Evolutionary conservation across 2,113 vertebrate genomes (phyloP), one percentile per base, ranked within the genome.

Genomic region (Labrus mixtus): DNA sequence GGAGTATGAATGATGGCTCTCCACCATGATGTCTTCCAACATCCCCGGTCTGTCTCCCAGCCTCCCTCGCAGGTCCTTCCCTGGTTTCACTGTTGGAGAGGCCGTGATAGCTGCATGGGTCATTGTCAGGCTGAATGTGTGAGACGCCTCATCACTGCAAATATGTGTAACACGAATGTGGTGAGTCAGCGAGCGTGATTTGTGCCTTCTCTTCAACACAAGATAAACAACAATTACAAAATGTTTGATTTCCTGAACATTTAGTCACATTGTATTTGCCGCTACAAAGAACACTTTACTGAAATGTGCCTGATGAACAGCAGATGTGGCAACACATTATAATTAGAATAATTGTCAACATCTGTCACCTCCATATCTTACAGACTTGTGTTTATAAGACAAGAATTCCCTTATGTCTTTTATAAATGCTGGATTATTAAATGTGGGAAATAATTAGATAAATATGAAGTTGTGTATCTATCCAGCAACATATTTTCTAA

Each of bases 1-100:
- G 68, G 73, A 54, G 15, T 50, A 68, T 19, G 69, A 59, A 78
- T 79, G 76, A 83, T 84, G 25, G 36, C 67, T 55, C 65, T 48
- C 37, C 70, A 58, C 19, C 46, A 61, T 78, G 81, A 81, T 79
- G 55, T 66, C 57, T 54, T 82, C 59, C 78, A 87, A 72, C 81
- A 70, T 46, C 54, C 41, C 62, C 19, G 37, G 55, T 76, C 65
- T 80, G 78, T 83, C 89, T 81, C 48, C 20, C 4, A 86, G 81
- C 87, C 29, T 65, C 53, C 73, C 83, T 84, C 8, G 7, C 83
- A 86, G 83, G 71, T 71, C 36, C 43, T 23, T 60, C 33, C 23
- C 58, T 54, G 48, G 73, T 51, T 57, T 63, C 0, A 39, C 43
- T 57, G 54, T 25, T 36, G 17, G 25, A 68, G 83, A 68, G 8